Percentiles rank a stretch among this genome's conserved stretches.
Conservation (phyloP, 2,888 invertebrate genomes). For the Dolichomitus sp. region DNA sequence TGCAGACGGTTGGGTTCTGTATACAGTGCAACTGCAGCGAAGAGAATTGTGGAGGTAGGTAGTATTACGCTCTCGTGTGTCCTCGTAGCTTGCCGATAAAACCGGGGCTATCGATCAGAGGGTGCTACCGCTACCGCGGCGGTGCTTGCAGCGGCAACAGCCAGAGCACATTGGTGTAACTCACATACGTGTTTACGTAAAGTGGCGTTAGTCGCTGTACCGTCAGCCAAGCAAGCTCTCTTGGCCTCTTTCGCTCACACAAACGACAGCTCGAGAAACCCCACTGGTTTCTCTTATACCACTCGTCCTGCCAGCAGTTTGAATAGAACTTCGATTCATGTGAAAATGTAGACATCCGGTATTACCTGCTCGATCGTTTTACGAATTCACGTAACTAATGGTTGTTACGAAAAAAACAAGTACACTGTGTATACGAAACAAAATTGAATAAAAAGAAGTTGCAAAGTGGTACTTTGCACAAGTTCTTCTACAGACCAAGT, state of each 20-base stretch:
- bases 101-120: conserved; percentile 45
- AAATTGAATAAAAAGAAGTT: no score
- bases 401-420: not conserved
- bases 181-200: conserved; percentile 38
- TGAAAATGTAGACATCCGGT: conserved; percentile 23
- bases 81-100: conserved; percentile 31
- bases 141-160: conserved; percentile 2
- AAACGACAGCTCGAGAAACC: not conserved
- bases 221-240: conserved; percentile 8
- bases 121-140: conserved; percentile 7
- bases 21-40: not conserved
- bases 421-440: no score
- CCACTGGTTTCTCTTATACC: not conserved
- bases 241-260: conserved; percentile 8
- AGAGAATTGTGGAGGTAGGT: not conserved
- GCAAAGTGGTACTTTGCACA: no score
- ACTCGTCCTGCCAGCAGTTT: not conserved
- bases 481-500: no score
- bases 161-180: conserved; percentile 5
- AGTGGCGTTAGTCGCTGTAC: conserved; percentile 17
- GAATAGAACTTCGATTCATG: conserved; percentile 14
- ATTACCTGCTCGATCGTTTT: not conserved
- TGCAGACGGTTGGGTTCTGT: conserved; percentile 16
- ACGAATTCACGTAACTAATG: not conserved
- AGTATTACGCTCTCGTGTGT: conserved; percentile 25